These are phyloP conservation scores for Callaeas wilsoni DNA, from an alignment of 2,113 vertebrate species.

Conservation along the genomic window DNA sequence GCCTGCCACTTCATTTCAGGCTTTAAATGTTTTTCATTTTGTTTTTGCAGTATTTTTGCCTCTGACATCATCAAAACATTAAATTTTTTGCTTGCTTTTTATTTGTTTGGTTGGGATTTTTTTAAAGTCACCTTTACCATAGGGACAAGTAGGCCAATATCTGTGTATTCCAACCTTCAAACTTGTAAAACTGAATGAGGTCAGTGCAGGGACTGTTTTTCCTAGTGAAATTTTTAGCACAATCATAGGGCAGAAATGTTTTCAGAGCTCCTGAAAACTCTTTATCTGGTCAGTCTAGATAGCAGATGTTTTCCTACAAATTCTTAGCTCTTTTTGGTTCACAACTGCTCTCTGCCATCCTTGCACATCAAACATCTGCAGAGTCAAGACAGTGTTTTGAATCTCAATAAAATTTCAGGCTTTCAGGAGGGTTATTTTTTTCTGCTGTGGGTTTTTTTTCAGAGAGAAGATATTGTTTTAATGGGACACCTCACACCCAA, in stretches of 20 bases:
- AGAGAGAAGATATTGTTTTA: background rate
- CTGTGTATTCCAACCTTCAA: background rate
- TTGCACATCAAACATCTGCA: background rate
- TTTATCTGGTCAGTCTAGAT: background rate
- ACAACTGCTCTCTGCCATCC: background rate
- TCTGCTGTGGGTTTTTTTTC: background rate
- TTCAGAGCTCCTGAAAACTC: background rate
- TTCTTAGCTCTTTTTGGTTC: background rate
- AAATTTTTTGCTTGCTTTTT: background rate
- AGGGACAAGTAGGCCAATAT: background rate
- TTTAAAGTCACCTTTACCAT: background rate
- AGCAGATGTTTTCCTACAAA: constrained; percentile 13
- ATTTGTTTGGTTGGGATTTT: background rate
- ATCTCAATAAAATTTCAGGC: background rate
- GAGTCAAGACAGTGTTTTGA: background rate
- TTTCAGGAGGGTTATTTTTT: background rate
- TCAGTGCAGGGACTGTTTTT: background rate
- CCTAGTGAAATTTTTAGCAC: background rate
- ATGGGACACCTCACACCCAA: constrained; percentile 19
- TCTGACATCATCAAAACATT: background rate
- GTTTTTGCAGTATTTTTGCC: background rate
- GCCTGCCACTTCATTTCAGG: background rate
- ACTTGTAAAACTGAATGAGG: background rate
- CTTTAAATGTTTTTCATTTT: background rate
- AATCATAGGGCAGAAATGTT: background rate